phyloP scores from a whole-genome alignment of 1,140 invertebrate genomes.

The Antheraea mylitta region DNA sequence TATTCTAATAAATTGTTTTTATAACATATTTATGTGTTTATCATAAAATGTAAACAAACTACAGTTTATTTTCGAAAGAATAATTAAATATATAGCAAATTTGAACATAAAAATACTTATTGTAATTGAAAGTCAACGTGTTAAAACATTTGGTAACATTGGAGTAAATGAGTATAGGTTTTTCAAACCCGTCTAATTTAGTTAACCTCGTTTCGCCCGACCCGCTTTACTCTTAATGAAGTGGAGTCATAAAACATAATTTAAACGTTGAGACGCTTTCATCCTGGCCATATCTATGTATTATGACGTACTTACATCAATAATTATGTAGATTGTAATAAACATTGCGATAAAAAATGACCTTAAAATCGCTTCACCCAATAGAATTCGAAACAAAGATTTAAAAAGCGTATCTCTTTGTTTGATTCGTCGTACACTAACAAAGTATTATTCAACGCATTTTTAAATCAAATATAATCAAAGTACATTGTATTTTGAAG shows the following conservation, averaged over 20 bases:
- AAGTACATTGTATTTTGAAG: too few relatives aligned
- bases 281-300: background rate
- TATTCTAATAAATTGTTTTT: background rate
- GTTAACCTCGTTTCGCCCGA: conserved; percentile 61
- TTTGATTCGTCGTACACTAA: too few relatives aligned
- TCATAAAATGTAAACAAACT: background rate
- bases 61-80: too few relatives aligned
- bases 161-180: background rate
- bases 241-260: conserved; percentile 53
- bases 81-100: background rate
- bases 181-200: conserved; percentile 44
- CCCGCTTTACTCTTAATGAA: conserved; percentile 65
- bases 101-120: background rate
- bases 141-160: background rate
- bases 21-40: background rate
- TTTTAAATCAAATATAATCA: too few relatives aligned
- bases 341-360: too few relatives aligned
- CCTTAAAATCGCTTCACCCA: too few relatives aligned
- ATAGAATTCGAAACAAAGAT: too few relatives aligned
- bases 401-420: too few relatives aligned
- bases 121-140: too few relatives aligned
- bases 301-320: background rate
- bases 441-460: too few relatives aligned
- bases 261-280: background rate
- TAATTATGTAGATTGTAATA: background rate